Percentiles rank a stretch among this genome's conserved stretches.
Conservation (phyloP, 2,888 invertebrate species). For the Drymonia ruficornis region DNA sequence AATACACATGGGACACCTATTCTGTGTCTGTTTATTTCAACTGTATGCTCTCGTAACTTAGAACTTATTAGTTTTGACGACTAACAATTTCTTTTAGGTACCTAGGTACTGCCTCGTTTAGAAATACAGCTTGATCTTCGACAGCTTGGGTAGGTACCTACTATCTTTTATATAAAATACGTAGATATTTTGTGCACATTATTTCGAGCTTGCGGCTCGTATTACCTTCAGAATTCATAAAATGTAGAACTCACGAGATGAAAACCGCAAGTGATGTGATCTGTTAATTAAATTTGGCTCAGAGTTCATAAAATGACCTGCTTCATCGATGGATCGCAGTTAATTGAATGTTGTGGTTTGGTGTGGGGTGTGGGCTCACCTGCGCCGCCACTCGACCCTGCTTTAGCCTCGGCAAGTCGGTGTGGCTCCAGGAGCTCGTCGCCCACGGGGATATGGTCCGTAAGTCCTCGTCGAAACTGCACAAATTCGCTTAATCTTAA, state of each 20-base stretch:
- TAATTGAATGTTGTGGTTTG: slow-evolving; percentile 39
- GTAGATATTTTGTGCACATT: too few species aligned
- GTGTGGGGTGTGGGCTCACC: slow-evolving; percentile 64
- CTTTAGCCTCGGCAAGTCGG: slow-evolving; percentile 89
- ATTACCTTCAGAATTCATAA: background rate
- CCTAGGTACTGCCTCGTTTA: too few species aligned
- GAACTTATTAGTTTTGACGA: too few species aligned
- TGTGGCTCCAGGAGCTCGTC: slow-evolving; percentile 91
- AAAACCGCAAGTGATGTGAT: slow-evolving; percentile 1
- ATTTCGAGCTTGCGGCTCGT: background rate
- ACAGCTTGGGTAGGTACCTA: too few species aligned
- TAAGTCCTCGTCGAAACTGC: slow-evolving; percentile 87
- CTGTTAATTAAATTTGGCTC: slow-evolving; percentile 28
- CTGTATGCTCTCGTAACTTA: too few species aligned
- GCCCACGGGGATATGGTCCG: slow-evolving; percentile 90
- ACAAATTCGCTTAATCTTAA: slow-evolving; percentile 28
- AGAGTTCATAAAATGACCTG: slow-evolving; percentile 38
- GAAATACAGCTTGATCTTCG: too few species aligned
- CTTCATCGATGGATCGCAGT: slow-evolving; percentile 32
- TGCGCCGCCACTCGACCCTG: slow-evolving; percentile 91
- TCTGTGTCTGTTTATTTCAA: background rate
- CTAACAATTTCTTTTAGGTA: too few species aligned
- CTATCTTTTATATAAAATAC: too few species aligned
- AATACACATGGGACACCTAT: background rate
- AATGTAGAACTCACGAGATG: background rate